phyloP scores from a whole-genome alignment of 2,888 invertebrate species.

The Drosophila suboccidentalis region DNA sequence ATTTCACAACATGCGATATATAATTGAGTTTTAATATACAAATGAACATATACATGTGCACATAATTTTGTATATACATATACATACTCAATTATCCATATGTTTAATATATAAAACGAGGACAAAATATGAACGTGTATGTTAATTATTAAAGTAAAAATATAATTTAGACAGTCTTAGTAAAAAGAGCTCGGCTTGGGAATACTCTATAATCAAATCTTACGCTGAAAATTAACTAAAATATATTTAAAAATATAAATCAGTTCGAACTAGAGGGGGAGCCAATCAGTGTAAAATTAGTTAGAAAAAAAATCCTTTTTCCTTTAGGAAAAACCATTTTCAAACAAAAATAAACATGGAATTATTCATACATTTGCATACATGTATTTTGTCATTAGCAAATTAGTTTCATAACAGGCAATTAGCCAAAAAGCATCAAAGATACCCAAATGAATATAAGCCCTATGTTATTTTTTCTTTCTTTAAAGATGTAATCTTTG shows the following conservation, averaged over 20 bases:
- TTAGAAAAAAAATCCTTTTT: not conserved
- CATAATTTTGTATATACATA: not conserved
- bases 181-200: not conserved
- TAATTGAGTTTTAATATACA: slow-evolving; percentile 73
- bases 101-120: not conserved
- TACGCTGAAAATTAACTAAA: no score
- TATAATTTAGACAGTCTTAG: not conserved
- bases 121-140: not conserved
- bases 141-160: slow-evolving; percentile 1
- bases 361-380: not conserved
- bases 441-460: not conserved
- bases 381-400: slow-evolving; percentile 3
- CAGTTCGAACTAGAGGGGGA: no score
- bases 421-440: slow-evolving; percentile 1
- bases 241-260: no score
- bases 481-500: slow-evolving; percentile 5
- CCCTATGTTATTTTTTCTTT: not conserved
- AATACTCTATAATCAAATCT: not conserved
- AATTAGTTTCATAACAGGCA: not conserved
- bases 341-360: not conserved
- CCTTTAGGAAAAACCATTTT: not conserved
- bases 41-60: slow-evolving; percentile 19
- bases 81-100: not conserved
- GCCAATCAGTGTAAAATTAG: not conserved
- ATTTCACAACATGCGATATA: slow-evolving; percentile 73